phyloP scores from a whole-genome alignment of 2,888 invertebrate species.

The Idaea dimidiata region DNA sequence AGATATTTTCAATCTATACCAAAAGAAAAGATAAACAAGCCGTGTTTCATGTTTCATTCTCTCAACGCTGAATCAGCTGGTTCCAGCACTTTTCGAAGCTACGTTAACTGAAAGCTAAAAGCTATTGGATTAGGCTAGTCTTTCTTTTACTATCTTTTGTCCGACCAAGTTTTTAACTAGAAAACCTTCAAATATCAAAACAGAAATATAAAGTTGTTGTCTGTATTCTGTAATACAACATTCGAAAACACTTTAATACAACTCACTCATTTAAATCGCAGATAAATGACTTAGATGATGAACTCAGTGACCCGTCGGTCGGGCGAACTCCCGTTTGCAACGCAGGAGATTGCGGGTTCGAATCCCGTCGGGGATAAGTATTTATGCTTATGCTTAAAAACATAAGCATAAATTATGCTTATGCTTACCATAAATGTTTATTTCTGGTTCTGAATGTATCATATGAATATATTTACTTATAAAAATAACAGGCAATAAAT shows the following conservation, averaged over 20 bases:
- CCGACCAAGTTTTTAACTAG: background rate
- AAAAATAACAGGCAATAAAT: too few relatives aligned
- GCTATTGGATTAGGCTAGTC: slow-evolving; percentile 32
- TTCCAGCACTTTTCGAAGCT: slow-evolving; percentile 14
- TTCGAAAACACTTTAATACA: background rate
- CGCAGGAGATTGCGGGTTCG: too few relatives aligned
- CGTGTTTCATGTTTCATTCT: slow-evolving; percentile 46
- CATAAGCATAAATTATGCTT: too few relatives aligned
- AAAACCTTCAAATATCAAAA: background rate
- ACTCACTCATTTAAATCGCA: background rate
- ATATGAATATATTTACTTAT: too few relatives aligned
- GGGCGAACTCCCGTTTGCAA: too few relatives aligned
- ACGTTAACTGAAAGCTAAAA: slow-evolving; percentile 36
- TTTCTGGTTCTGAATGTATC: too few relatives aligned
- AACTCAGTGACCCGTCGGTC: too few relatives aligned
- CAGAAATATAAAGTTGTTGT: background rate
- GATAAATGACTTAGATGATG: too few relatives aligned
- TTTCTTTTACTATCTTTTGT: background rate
- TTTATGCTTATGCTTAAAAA: too few relatives aligned
- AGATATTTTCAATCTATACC: slow-evolving; percentile 27
- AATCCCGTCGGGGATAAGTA: too few relatives aligned
- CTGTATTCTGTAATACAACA: background rate
- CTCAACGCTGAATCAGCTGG: slow-evolving; percentile 47
- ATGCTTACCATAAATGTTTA: too few relatives aligned
- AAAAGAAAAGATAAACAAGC: slow-evolving; percentile 20